A percentile compares a stretch with the other conserved stretches of the same genome.
Evolutionary conservation across 1,140 invertebrate species (phyloP).

Genomic region (Atopsyche davidsoni): DNA sequence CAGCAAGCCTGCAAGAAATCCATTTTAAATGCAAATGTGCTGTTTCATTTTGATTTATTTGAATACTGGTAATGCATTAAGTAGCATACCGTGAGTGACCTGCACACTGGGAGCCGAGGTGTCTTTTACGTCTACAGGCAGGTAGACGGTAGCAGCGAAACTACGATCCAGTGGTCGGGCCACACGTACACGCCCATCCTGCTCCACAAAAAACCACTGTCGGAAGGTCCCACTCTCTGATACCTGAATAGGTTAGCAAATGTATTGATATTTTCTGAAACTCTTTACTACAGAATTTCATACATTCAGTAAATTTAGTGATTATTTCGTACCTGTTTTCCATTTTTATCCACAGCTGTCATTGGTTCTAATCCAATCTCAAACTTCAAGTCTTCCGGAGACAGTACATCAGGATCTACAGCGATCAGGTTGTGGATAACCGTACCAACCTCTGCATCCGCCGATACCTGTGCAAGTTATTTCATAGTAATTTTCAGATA

Average conservation of each 20-base stretch:
- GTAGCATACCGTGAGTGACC: conserved; percentile 63
- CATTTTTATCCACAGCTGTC: conserved; percentile 72
- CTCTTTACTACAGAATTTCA: too few relatives aligned
- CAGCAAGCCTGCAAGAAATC: conserved; percentile 55
- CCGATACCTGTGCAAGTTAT: conserved; percentile 50
- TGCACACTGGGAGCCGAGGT: conserved; percentile 70
- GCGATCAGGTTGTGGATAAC: conserved; percentile 69
- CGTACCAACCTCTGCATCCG: conserved; percentile 68
- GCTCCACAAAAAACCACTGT: conserved; percentile 64
- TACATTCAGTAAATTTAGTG: conserved; percentile 33
- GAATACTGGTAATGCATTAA: not conserved
- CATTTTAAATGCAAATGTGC: not conserved
- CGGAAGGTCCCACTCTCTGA: conserved; percentile 50
- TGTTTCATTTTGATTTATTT: not conserved
- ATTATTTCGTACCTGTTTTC: conserved; percentile 58
- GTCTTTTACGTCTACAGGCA: conserved; percentile 77
- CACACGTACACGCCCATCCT: conserved; percentile 68
- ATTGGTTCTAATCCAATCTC: conserved; percentile 65
- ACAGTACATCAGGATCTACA: conserved; percentile 73
- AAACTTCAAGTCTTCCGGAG: conserved; percentile 63
- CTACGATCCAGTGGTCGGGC: conserved; percentile 59
- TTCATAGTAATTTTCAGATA: too few relatives aligned
- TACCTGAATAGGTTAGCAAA: conserved; percentile 35
- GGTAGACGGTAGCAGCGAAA: conserved; percentile 63
- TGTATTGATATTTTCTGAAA: too few relatives aligned